These are phyloP conservation scores for Acromyrmex charruanus DNA, from an alignment of 1,140 invertebrate species.

Conservation along the genomic window DNA sequence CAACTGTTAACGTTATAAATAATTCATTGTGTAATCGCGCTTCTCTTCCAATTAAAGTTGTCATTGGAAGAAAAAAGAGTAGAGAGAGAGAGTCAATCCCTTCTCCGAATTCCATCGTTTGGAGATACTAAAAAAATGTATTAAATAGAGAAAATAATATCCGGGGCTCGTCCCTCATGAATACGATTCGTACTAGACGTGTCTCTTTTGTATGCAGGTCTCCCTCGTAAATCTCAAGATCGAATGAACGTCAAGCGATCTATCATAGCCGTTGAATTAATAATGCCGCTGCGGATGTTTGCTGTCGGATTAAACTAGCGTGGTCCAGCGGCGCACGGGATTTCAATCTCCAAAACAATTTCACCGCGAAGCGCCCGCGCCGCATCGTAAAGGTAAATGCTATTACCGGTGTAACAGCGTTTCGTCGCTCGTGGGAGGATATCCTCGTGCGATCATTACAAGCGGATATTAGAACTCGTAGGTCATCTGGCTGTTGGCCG, in stretches of 20 bases:
- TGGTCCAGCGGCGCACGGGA: slow-evolving; percentile 13
- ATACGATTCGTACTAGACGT: background rate
- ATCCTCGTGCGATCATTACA: slow-evolving; percentile 57
- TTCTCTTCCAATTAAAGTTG: background rate
- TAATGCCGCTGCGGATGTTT: slow-evolving; percentile 35
- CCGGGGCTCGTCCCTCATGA: background rate
- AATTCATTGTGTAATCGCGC: background rate
- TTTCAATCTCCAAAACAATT: slow-evolving; percentile 56
- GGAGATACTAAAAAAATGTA: background rate
- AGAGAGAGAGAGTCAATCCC: too few relatives aligned
- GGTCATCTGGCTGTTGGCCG: slow-evolving; percentile 33
- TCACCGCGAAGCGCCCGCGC: slow-evolving; percentile 10
- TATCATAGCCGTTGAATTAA: slow-evolving; percentile 50
- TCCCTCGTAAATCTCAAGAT: slow-evolving; percentile 34
- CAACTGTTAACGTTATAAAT: slow-evolving; percentile 6
- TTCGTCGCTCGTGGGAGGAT: slow-evolving; percentile 26
- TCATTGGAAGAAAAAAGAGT: background rate
- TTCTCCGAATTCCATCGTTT: background rate
- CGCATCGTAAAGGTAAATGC: slow-evolving; percentile 47
- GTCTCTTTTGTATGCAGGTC: background rate
- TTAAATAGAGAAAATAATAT: background rate
- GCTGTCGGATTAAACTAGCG: slow-evolving; percentile 37
- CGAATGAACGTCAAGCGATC: slow-evolving; percentile 42
- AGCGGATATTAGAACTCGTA: slow-evolving; percentile 59
- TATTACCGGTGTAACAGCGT: slow-evolving; percentile 34